phyloP scores from a whole-genome alignment of 2,113 vertebrate species.

The Thymallus thymallus region DNA sequence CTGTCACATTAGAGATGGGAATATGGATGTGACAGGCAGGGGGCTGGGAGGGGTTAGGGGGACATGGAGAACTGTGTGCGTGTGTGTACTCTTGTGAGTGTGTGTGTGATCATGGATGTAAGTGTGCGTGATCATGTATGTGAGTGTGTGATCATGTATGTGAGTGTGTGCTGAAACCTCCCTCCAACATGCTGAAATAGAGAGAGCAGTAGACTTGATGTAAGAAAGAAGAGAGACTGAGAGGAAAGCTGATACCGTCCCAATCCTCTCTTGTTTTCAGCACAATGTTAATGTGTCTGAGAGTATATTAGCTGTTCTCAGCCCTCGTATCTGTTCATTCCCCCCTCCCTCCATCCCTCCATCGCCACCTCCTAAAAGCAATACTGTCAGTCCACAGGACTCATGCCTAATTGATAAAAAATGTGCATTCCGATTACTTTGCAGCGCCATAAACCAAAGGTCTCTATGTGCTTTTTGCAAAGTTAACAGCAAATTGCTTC shows the following conservation, averaged over 20 bases:
- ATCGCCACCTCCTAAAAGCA: neutral
- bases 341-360: neutral
- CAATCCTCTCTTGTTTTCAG: neutral
- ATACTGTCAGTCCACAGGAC: neutral
- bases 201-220: neutral
- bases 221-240: neutral
- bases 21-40: neutral
- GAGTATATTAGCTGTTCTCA: neutral
- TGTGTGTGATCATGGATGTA: neutral
- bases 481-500: conserved; percentile 49
- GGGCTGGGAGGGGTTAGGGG: neutral
- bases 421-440: conserved; percentile 30
- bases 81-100: neutral
- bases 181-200: neutral
- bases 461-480: conserved; percentile 33
- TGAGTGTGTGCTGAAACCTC: conserved; percentile 11
- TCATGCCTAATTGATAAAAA: conserved; percentile 45
- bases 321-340: neutral
- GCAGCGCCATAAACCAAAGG: conserved; percentile 28
- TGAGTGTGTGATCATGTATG: conserved; percentile 15
- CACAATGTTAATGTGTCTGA: neutral
- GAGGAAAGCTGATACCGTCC: neutral
- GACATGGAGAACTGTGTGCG: conserved; percentile 1
- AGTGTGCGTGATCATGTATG: conserved; percentile 3
- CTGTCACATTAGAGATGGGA: neutral